Percentiles rank a stretch among this genome's conserved stretches.
These are phyloP conservation scores for Rhagium mordax DNA, from an alignment of 2,888 invertebrate species.

Conservation along the genomic window DNA sequence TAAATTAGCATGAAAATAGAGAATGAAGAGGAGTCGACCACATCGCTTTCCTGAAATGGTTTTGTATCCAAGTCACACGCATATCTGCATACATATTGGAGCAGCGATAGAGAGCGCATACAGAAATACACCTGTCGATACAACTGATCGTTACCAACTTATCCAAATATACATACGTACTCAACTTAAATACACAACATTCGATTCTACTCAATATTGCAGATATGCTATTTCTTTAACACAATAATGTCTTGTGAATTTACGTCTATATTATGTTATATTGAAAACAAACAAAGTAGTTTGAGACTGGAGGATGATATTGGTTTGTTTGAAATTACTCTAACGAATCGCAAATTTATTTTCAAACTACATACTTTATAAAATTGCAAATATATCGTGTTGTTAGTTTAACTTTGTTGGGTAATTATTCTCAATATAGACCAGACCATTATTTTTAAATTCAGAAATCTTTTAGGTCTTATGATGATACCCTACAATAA, in stretches of 20 bases:
- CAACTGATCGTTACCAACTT: slow-evolving; percentile 32
- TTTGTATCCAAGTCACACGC: slow-evolving; percentile 49
- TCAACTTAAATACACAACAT: slow-evolving; percentile 4
- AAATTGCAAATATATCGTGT: no score
- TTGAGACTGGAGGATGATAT: background rate
- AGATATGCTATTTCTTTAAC: background rate
- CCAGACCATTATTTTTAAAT: no score
- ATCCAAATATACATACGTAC: slow-evolving; percentile 31
- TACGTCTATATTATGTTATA: background rate
- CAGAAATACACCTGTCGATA: slow-evolving; percentile 40
- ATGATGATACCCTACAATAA: no score
- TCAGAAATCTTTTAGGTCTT: no score
- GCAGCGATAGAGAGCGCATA: slow-evolving; percentile 49
- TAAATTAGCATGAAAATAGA: slow-evolving; percentile 25
- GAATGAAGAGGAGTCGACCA: background rate
- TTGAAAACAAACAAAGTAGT: background rate
- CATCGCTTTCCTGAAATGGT: slow-evolving; percentile 28
- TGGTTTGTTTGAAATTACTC: background rate
- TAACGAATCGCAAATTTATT: no score
- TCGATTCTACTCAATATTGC: background rate
- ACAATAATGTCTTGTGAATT: background rate
- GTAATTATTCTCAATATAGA: no score
- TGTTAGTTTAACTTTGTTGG: no score
- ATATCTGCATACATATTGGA: slow-evolving; percentile 53
- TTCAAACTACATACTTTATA: no score